Base-by-base conservation (phyloP, 1,140 invertebrate genomes). In the Cepaea nemoralis region DNA sequence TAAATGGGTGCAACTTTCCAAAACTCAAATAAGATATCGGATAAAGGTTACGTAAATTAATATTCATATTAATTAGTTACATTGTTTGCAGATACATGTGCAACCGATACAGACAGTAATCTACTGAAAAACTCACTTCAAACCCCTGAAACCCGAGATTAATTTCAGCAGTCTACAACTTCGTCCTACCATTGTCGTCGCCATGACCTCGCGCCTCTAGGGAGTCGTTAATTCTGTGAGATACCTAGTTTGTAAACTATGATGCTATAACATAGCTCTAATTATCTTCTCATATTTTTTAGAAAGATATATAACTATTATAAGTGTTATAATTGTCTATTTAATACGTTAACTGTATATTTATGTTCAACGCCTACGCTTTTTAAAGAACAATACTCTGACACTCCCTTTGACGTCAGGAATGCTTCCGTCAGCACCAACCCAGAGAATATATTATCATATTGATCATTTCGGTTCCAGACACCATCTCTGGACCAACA, bases 191-290 rank as follows among this genome's bases (percentile, higher is more conserved):
- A 77, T 77, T 27, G 55, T 77, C 1, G 75, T 42, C 31, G 75
- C 75, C 75, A 77, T 77, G 27, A 63, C 39, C 75, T 77, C 75
- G 75, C 75, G 75, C 75, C 75, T 77, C 6, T 45, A n/a, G 75
- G 75, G 75, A 76, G n/a, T 0, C 1, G 33, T 63, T 39, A 16
- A 10, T 75, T 71, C 8, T 39, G n/a, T n/a, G n/a, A n/a, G n/a
- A n/a, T n/a, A n/a, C n/a, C n/a, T n/a, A n/a, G n/a, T n/a, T n/a
- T n/a, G n/a, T n/a, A n/a, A n/a, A n/a, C n/a, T n/a, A n/a, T n/a
- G n/a, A n/a, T n/a, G n/a, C n/a, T n/a, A n/a, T n/a, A n/a, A n/a
- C n/a, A n/a, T n/a, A n/a, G n/a, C n/a, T n/a, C n/a, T n/a, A n/a
- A n/a, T n/a, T n/a, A n/a, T n/a, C n/a, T n/a, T n/a, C n/a, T n/a